Evolutionary conservation across 2,113 vertebrate genomes (phyloP).

Genomic region (Ciconia maguari): DNA sequence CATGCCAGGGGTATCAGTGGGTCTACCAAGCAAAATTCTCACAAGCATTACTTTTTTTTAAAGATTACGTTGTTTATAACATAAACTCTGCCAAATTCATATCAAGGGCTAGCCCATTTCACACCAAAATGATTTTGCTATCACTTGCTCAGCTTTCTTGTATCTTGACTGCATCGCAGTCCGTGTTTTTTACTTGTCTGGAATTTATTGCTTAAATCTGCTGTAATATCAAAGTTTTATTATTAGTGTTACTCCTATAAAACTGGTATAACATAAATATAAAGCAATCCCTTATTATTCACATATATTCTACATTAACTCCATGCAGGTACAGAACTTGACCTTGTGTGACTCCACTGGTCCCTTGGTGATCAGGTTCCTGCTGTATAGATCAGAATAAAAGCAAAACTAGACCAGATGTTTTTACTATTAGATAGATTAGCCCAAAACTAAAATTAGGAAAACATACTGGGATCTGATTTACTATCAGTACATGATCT

Average conservation of each 20-base stretch:
- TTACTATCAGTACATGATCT: conserved; percentile 71
- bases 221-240: conserved; percentile 36
- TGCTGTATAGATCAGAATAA: conserved; percentile 74
- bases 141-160: neutral
- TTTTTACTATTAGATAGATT: conserved; percentile 75
- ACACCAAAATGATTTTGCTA: neutral
- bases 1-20: neutral
- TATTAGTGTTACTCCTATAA: conserved; percentile 38
- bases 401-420: conserved; percentile 76
- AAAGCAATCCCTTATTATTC: conserved; percentile 55
- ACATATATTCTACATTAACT: neutral
- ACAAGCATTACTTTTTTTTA: neutral
- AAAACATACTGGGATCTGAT: conserved; percentile 75
- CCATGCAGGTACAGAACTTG: conserved; percentile 59
- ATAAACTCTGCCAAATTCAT: neutral
- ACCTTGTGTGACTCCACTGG: conserved; percentile 66
- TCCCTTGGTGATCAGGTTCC: conserved; percentile 70
- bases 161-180: neutral
- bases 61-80: neutral
- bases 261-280: conserved; percentile 30
- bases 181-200: neutral
- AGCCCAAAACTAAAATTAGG: conserved; percentile 73
- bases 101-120: neutral
- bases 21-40: neutral
- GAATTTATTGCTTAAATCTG: conserved; percentile 48